These are phyloP conservation scores for Drosophila obscura DNA, from an alignment of 1,140 invertebrate genomes.

Conservation along the genomic window DNA sequence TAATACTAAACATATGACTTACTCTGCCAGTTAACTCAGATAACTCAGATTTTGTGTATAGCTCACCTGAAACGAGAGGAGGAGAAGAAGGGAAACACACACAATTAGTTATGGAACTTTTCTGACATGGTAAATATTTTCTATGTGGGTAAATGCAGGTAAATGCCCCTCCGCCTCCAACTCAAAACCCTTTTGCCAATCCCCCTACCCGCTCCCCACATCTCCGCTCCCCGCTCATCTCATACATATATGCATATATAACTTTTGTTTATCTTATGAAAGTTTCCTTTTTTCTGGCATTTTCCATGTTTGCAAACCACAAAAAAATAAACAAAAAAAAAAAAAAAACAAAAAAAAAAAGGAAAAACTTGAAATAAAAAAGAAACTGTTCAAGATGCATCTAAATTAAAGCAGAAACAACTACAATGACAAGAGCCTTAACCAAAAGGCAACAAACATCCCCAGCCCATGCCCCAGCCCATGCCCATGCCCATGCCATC, in stretches of 20 bases:
- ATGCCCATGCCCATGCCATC: no score
- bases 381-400: conserved; percentile 55
- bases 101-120: conserved; percentile 29
- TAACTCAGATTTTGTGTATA: conserved; percentile 19
- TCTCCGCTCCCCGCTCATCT: not conserved
- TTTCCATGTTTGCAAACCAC: conserved; percentile 42
- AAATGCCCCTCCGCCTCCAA: not conserved
- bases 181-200: not conserved
- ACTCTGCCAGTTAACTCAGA: conserved; percentile 21
- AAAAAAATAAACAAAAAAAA: not conserved
- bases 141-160: not conserved
- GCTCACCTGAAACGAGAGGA: conserved; percentile 57
- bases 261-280: conserved; percentile 54
- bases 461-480: no score
- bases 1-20: conserved; percentile 35
- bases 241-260: conserved; percentile 49
- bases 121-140: not conserved
- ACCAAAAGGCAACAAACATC: conserved; percentile 41
- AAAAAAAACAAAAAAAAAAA: not conserved
- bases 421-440: conserved; percentile 58
- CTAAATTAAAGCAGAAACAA: conserved; percentile 62
- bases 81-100: conserved; percentile 7
- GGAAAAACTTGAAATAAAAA: not conserved
- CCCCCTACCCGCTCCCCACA: not conserved
- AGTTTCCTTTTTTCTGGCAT: conserved; percentile 40